Evolutionary conservation across 1,140 invertebrate species (phyloP).

Genomic region (Acromyrmex heyeri): DNA sequence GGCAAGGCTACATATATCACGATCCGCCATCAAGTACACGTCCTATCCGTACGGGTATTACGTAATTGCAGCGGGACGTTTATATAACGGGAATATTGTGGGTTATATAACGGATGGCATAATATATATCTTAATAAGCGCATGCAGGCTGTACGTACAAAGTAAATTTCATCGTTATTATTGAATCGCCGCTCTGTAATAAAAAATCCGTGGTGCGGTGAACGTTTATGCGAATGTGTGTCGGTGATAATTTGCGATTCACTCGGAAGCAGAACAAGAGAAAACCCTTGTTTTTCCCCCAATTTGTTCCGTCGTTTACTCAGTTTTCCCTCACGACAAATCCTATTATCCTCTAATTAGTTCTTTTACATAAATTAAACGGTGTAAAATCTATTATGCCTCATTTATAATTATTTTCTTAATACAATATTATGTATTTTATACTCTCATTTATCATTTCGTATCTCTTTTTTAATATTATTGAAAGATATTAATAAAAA

Average conservation of each 20-base stretch:
- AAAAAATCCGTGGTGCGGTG: constrained; percentile 13
- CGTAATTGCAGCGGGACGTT: constrained; percentile 57
- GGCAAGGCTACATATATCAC: constrained; percentile 45
- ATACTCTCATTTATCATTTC: background rate
- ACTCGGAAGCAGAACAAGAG: background rate
- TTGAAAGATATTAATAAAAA: constrained; percentile 4
- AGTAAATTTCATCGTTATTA: constrained; percentile 59
- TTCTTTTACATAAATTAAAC: constrained; percentile 5
- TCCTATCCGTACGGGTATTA: constrained; percentile 48
- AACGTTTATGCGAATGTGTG: constrained; percentile 20
- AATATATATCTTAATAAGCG: constrained; percentile 60
- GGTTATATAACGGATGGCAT: constrained; percentile 50
- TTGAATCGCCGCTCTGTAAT: constrained; percentile 41
- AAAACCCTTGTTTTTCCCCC: constrained; percentile 5
- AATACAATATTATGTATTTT: background rate
- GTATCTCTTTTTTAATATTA: background rate
- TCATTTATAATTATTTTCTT: background rate
- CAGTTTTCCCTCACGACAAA: background rate
- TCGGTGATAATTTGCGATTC: constrained; percentile 18
- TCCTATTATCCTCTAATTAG: constrained; percentile 5
- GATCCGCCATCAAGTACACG: constrained; percentile 54
- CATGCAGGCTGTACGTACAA: constrained; percentile 38
- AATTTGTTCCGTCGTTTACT: constrained; percentile 3
- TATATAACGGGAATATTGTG: constrained; percentile 54
- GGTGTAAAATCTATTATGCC: background rate